These are phyloP conservation scores for Teinopalpus imperialis DNA, from an alignment of 2,888 invertebrate genomes.

Conservation along the genomic window DNA sequence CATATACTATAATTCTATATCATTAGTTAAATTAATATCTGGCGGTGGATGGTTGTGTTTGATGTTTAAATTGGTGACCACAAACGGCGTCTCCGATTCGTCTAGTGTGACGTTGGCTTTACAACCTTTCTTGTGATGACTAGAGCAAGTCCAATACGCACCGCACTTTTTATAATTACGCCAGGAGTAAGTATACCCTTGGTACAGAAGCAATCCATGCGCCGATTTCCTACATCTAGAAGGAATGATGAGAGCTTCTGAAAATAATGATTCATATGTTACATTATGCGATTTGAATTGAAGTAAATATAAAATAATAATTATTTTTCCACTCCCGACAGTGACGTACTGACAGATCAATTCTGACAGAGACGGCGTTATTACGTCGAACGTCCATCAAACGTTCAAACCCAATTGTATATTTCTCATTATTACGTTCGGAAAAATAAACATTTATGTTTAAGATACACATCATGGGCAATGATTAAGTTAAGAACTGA, in stretches of 20 bases:
- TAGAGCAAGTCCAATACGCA: slow-evolving; percentile 64
- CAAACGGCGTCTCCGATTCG: slow-evolving; percentile 40
- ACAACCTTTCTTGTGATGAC: slow-evolving; percentile 65
- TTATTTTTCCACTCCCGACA: no score
- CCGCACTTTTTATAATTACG: slow-evolving; percentile 50
- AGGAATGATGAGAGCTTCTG: slow-evolving; percentile 55
- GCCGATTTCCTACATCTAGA: slow-evolving; percentile 42
- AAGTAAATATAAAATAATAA: no score
- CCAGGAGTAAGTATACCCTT: slow-evolving; percentile 58
- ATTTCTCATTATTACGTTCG: no score
- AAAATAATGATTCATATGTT: slow-evolving; percentile 38
- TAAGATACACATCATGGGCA: no score
- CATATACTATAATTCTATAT: slow-evolving; percentile 35
- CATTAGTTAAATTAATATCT: slow-evolving; percentile 37
- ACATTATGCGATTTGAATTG: no score
- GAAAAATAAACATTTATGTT: no score
- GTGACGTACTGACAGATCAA: no score
- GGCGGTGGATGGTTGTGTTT: slow-evolving; percentile 52
- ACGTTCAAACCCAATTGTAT: no score
- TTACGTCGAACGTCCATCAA: no score
- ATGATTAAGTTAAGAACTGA: no score
- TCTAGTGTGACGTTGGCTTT: slow-evolving; percentile 53
- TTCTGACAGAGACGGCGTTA: no score
- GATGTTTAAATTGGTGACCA: slow-evolving; percentile 40
- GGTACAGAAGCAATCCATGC: slow-evolving; percentile 49